phyloP scores from a whole-genome alignment of 37 sponge, comb jelly and placozoan genomes.

The Theonella swinhoei region DNA sequence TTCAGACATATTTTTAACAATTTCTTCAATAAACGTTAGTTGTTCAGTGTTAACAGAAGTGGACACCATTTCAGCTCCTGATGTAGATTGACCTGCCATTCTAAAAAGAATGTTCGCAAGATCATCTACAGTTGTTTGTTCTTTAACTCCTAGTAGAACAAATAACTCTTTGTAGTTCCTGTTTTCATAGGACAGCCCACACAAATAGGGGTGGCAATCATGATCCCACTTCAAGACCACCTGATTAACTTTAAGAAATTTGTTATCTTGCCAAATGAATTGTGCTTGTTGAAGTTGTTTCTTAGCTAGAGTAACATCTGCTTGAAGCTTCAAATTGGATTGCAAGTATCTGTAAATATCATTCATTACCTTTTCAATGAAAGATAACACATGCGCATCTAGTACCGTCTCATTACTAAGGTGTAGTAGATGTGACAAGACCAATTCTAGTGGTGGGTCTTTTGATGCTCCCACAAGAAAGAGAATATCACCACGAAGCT shows the following conservation, averaged over 20 bases:
- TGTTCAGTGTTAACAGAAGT: no score
- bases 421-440: no score
- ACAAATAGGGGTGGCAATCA: constrained; percentile 43
- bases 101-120: not conserved
- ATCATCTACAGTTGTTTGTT: not conserved
- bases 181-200: constrained; percentile 20
- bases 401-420: no score
- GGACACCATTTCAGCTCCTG: no score
- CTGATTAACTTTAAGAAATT: constrained; percentile 16
- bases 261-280: constrained; percentile 57
- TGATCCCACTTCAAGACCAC: constrained; percentile 1
- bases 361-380: not conserved
- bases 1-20: no score
- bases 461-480: no score
- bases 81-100: no score
- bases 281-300: not conserved
- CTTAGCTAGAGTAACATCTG: not conserved
- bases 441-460: no score
- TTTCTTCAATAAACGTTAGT: no score
- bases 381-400: no score
- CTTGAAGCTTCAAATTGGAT: not conserved
- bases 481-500: no score
- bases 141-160: constrained; percentile 29
- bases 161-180: constrained; percentile 20
- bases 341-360: constrained; percentile 24